A percentile compares a stretch with the other conserved stretches of the same genome.
Conservation (phyloP, 1,140 invertebrate genomes). For the Paralvinella palmiformis region DNA sequence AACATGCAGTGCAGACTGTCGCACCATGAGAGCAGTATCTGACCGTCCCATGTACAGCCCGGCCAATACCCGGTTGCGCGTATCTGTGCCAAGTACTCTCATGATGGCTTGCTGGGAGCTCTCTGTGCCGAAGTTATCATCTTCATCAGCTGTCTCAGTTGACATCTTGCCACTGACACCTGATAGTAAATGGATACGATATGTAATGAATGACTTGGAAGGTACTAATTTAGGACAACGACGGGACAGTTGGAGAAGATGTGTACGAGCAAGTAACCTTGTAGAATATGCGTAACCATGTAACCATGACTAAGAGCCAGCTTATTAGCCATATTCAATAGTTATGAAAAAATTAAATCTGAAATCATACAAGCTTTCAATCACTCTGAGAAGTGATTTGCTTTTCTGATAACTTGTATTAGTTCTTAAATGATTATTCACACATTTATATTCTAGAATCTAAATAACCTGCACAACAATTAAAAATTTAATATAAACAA, state of each 20-base stretch:
- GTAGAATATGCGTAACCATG: too few species aligned
- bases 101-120: conserved; percentile 94
- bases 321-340: too few species aligned
- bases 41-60: conserved; percentile 96
- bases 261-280: neutral
- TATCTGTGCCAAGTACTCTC: conserved; percentile 74
- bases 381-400: too few species aligned
- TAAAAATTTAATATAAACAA: too few species aligned
- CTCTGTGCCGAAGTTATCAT: conserved; percentile 98
- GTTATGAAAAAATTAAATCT: too few species aligned
- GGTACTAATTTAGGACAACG: too few species aligned
- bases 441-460: too few species aligned
- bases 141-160: conserved; percentile 94
- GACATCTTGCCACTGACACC: conserved; percentile 98
- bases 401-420: too few species aligned
- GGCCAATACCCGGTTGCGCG: conserved; percentile 86
- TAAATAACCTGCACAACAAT: too few species aligned
- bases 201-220: neutral
- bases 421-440: too few species aligned
- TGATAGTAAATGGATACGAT: conserved; percentile 19
- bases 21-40: conserved; percentile 92
- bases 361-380: too few species aligned
- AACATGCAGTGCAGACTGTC: conserved; percentile 93
- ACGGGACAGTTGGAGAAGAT: neutral
- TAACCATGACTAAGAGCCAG: too few species aligned